Base-by-base conservation (phyloP, 2,113 vertebrate species). In the Lethenteron reissneri region DNA sequence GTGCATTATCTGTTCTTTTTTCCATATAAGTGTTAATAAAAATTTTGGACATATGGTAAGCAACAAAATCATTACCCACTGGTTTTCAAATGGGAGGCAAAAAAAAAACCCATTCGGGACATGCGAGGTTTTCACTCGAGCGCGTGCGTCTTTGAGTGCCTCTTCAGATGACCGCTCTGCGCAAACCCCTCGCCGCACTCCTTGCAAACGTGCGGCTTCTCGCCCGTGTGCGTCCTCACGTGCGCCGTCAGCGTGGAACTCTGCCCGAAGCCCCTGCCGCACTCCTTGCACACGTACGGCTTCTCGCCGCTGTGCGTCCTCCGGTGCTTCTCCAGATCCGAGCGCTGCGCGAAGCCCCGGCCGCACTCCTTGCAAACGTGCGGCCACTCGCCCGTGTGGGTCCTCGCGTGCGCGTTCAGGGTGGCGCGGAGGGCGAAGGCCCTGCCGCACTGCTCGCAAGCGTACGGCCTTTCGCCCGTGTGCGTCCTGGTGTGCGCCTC, bases 361-460 rank as follows among this genome's bases (percentile, higher is more conserved):
- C 81, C 82, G 69, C 82, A 83, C 9, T 80, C 78, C 0, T 75
- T 81, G 75, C 86, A 87, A 80, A 71, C 73, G 57, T 85, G 86
- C 0, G 86, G 85, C 68, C 84, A 82, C 78, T 86, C 85, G 1
- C 85, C 86, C 1, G 84, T 86, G 25, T 82, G 80, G 10, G 75
- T 77, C 74, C 79, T 77, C 76, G 74, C 71, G 68, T 81, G 78
- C 56, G 75, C 76, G 10, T 73, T 72, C 7, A 81, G 74, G 0
- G 71, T 71, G 70, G 76, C 2, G 78, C 77, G 78, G 68, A 75
- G 76, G 21, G 78, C 79, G 74, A 81, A 80, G 71, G 75, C 72
- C 76, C 80, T 82, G 12, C 74, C 76, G 19, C 78, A 76, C 7
- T 78, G 75, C 41, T 73, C 72, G 72, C 56, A 74, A 70, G 71